Evolutionary conservation across 1,140 invertebrate genomes (phyloP).

Genomic region (Anastrepha obliqua): DNA sequence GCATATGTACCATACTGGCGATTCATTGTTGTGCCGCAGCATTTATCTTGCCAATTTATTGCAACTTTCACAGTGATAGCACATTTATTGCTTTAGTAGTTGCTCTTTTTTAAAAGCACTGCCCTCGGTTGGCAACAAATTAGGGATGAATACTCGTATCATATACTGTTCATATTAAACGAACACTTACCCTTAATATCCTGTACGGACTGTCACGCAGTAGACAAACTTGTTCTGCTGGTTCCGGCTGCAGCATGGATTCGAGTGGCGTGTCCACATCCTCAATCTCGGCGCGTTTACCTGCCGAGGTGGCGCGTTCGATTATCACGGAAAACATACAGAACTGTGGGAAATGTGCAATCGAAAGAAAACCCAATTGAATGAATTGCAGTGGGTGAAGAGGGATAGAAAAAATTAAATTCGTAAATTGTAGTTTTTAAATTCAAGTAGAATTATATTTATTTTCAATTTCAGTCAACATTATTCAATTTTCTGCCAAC

Average conservation of each 20-base stretch:
- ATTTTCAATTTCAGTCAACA: background rate
- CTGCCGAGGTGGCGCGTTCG: slow-evolving; percentile 62
- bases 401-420: background rate
- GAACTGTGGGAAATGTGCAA: slow-evolving; percentile 60
- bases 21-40: background rate
- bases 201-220: slow-evolving; percentile 81
- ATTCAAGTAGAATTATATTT: background rate
- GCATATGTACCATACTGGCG: background rate
- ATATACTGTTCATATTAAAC: background rate
- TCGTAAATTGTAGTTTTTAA: background rate
- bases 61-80: background rate
- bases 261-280: slow-evolving; percentile 74
- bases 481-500: background rate
- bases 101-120: background rate
- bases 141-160: background rate
- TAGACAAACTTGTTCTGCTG: slow-evolving; percentile 76
- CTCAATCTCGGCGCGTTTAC: slow-evolving; percentile 69
- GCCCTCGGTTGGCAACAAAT: background rate
- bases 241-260: slow-evolving; percentile 74
- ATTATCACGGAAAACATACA: slow-evolving; percentile 74
- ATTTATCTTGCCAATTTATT: slow-evolving; percentile 35
- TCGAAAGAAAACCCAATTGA: background rate
- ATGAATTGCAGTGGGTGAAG: background rate
- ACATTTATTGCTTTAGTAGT: background rate
- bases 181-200: slow-evolving; percentile 79